Evolutionary conservation across 2,113 vertebrate genomes (phyloP).

Genomic region (Oreochromis spilurus): DNA sequence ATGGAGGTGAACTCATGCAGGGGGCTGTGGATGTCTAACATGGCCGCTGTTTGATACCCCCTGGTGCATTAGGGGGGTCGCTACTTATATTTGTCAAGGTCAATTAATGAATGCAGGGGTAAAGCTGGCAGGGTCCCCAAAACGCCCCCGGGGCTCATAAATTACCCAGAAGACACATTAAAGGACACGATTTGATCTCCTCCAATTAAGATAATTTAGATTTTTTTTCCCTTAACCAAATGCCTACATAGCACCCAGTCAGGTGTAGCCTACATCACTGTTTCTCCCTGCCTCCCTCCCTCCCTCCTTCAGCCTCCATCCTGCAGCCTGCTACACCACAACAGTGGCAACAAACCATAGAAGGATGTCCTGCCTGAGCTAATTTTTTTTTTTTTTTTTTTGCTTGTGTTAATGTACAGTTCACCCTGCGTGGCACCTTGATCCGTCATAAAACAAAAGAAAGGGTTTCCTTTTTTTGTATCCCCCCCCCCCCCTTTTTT

Average conservation of each 20-base stretch:
- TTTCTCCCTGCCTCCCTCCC: slow-evolving; percentile 4
- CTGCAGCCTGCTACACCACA: slow-evolving; percentile 28
- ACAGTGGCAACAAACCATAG: slow-evolving; percentile 10
- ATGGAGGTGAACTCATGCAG: slow-evolving; percentile 23
- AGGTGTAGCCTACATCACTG: slow-evolving; percentile 56
- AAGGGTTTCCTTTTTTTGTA: not conserved
- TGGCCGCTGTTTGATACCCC: slow-evolving; percentile 59
- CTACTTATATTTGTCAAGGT: slow-evolving; percentile 77
- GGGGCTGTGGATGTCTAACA: slow-evolving; percentile 51
- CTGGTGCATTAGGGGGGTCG: slow-evolving; percentile 49
- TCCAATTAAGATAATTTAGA: slow-evolving; percentile 66
- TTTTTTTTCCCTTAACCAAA: slow-evolving; percentile 9
- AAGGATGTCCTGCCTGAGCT: slow-evolving; percentile 38
- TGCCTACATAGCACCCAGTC: slow-evolving; percentile 37
- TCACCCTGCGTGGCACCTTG: slow-evolving; percentile 1
- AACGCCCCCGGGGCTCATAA: slow-evolving; percentile 53
- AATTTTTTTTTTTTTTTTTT: slow-evolving; percentile 1
- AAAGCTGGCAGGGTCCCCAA: slow-evolving; percentile 40
- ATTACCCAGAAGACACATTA: slow-evolving; percentile 63
- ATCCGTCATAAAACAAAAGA: slow-evolving; percentile 13
- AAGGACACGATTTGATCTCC: slow-evolving; percentile 57
- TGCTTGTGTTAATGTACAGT: not conserved
- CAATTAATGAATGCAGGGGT: slow-evolving; percentile 68
- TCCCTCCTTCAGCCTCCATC: slow-evolving; percentile 13
- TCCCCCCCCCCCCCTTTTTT: no score